Evolutionary conservation across 2,888 invertebrate genomes (phyloP).

Genomic region (Drosophila acutilabella): DNA sequence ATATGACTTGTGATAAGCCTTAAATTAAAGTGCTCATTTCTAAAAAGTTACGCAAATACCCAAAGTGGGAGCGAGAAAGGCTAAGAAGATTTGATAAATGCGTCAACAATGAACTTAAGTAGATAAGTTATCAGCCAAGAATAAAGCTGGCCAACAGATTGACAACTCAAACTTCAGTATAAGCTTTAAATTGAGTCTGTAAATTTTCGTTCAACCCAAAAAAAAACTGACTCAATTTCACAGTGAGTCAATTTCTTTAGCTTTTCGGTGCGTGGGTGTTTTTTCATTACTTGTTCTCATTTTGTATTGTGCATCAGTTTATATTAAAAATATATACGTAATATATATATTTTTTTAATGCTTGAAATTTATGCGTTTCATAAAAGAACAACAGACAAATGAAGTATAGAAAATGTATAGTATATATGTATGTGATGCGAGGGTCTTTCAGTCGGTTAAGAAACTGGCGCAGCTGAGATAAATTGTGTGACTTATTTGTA

Average conservation of each 20-base stretch:
- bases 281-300: conserved; percentile 28
- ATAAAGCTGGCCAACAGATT: conserved; percentile 5
- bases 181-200: conserved; percentile 28
- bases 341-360: conserved; percentile 17
- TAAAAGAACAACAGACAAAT: conserved; percentile 34
- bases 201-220: conserved; percentile 4
- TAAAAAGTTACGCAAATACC: conserved; percentile 40
- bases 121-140: conserved; percentile 33
- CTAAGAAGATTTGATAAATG: conserved; percentile 15
- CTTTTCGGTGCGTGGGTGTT: conserved; percentile 29
- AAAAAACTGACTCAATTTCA: conserved; percentile 33
- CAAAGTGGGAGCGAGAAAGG: background rate
- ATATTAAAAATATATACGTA: conserved; percentile 23
- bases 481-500: background rate
- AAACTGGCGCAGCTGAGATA: background rate
- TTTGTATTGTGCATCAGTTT: conserved; percentile 31
- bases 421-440: conserved; percentile 8
- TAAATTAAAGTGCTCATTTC: conserved; percentile 32
- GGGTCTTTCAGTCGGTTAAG: conserved; percentile 15
- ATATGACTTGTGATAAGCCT: conserved; percentile 50
- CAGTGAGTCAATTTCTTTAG: conserved; percentile 9
- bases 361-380: conserved; percentile 45
- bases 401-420: background rate
- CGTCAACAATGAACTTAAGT: conserved; percentile 35
- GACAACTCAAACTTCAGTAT: conserved; percentile 4